Evolutionary conservation across 2,888 invertebrate species (phyloP), one percentile per base, ranked within the genome.

Genomic region (Sphecodes monilicornis): DNA sequence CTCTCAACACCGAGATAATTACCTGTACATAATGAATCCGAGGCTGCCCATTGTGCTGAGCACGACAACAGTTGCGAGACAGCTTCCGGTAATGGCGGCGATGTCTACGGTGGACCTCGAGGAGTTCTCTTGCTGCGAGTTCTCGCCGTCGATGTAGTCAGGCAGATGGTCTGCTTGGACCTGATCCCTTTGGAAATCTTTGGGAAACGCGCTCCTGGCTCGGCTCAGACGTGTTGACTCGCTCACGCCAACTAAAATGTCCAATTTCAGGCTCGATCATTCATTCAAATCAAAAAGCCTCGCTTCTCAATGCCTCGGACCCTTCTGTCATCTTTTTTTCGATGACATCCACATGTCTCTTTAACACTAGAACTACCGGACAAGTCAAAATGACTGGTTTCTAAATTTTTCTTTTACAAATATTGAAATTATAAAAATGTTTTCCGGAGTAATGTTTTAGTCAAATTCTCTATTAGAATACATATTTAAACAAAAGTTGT

Each of bases 21-120:
- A 94, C 94, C 94, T 94, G 89, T 94, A 94, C 93, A 94, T 93
- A 85, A 94, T 91, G 82, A 94, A 94, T 75, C 94, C 94, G 50
- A 94, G 89, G 82, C 94, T 94, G 39, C 92, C 94, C 86, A 94
- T 92, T 60, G 93, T 93, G 82, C 93, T 93, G 66, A 94, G 88
- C 46, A 94, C 71, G 71, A 94, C 90, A 26, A 94, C 88, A 43
- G 93, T 92, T 60, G 94, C 94, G 72, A 94, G 86, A 78, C 94
- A 94, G 84, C 94, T 93, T 83, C 94, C 93, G 60, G 93, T 94
- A 83, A 94, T 94, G 43, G 94, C 92, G 41, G 93, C 94, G 75
- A 94, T 94, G 82, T 94, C 93, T 54, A 93, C 88, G 3, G 91
- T 90, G 10, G 92, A 90, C 36, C 87, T 85, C 39, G 89, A 72